Evolutionary conservation across 1,140 invertebrate genomes (phyloP), one percentile per base, ranked within the genome.

Genomic region (Harlomillsia oculata): DNA sequence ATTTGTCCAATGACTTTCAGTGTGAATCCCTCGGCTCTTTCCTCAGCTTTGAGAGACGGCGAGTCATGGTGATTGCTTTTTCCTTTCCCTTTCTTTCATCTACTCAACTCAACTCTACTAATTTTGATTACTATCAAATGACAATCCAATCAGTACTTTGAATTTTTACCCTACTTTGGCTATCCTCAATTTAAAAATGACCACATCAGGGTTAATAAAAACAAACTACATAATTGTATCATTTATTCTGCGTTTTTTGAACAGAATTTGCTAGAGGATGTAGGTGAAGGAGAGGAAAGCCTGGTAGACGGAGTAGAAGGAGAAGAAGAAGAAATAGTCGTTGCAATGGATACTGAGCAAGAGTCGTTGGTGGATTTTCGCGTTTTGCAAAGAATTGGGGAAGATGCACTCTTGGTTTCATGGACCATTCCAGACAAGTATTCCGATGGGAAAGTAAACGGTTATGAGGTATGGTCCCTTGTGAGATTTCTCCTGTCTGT

Each of bases 351-450:
- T 37, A 26, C 20, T 9, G 53, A 55, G 14, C n/a, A 14, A 28
- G 54, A 56, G 28, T 50, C 28, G 18, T 36, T 58, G 20, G 28
- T 60, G 6, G 66, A 69, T 32, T 68, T 69, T 55, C 60, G 59
- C 9, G 57, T 69, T 49, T 53, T 66, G n/a, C 50, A 62, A 16
- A 61, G 56, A 41, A 55, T 69, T 40, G 65, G 65, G 5, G 53
- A 63, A 9, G 67, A 69, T 55, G 53, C 65, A n/a, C 56, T 69
- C 30, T 52, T 69, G 9, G 65, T 69, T 23, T 65, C 66, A 20
- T 69, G 68, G 68, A 41, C 59, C 20, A 53, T 58, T 25, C 65
- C 66, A 21, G 45, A 56, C 5, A 40, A 48, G 29, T 51, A 50
- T 49, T 48, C 49, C 49, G 16, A 36, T 36, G 50, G 56, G 8